Conservation (phyloP, 2,888 invertebrate species). For the Onchidella celtica region DNA sequence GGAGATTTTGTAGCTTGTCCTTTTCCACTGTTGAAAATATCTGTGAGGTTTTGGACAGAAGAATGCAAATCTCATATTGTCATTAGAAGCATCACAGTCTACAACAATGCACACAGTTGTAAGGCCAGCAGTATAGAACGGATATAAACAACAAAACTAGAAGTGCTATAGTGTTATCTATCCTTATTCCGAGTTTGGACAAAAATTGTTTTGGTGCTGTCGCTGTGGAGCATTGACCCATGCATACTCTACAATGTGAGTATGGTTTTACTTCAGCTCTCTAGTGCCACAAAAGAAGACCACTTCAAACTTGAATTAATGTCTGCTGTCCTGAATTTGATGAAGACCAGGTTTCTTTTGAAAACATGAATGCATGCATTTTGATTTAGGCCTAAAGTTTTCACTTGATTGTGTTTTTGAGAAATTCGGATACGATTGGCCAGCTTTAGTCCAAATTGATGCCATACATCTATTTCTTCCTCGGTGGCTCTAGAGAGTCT, state of each 20-base stretch:
- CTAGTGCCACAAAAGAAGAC: background rate
- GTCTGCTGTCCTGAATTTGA: too few species aligned
- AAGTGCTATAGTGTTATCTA: background rate
- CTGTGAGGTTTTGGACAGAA: too few species aligned
- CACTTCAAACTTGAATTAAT: background rate
- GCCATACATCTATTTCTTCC: background rate
- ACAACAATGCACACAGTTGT: background rate
- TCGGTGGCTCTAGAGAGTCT: background rate
- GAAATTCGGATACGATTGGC: too few species aligned
- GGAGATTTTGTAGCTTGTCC: too few species aligned
- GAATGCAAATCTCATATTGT: background rate
- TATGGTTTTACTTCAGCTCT: background rate
- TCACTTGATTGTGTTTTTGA: too few species aligned
- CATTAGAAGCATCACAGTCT: background rate
- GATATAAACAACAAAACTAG: background rate
- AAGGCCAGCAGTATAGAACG: background rate
- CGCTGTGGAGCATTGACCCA: background rate
- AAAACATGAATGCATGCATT: too few species aligned
- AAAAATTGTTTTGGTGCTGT: background rate
- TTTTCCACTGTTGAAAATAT: background rate
- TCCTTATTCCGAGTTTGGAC: background rate
- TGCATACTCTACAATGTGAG: background rate
- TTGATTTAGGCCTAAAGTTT: too few species aligned
- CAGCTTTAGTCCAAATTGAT: too few species aligned
- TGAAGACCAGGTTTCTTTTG: background rate